Base-by-base conservation (phyloP, 2,888 invertebrate genomes). In the Stenoptilia bipunctidactyla region DNA sequence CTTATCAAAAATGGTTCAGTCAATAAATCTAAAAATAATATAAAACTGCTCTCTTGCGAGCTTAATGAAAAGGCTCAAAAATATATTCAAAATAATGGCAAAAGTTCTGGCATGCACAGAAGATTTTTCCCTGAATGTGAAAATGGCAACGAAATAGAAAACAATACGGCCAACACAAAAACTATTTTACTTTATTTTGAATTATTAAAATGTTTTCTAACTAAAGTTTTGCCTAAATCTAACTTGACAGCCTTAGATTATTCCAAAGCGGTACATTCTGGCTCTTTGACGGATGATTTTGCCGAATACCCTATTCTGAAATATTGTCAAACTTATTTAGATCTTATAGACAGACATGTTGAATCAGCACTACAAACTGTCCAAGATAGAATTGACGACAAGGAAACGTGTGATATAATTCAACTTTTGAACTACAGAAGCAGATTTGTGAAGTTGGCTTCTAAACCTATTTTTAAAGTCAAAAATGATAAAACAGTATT, bases 371-470 rank as follows among this genome's bases (percentile, higher is more conserved):
- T 88, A 2, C 56, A 52, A 35, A 50, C 59, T 10, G 53, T 55
- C 2, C 45, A 55, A 14, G 39, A 59, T 1, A 48, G 49, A 1
- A 45, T 87, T 6, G 64, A 67, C 41, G 67, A 84, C 43, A 50
- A 59, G 44, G 56, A 61, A 1, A 66, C 76, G 8, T 72, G 86
- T 25, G 50, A 64, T 20, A 49, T 87, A 1, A 51, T 88, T 1
- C 74, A 76, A 38, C 58, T 82, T 4, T 52, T 89, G 8, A 85
- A 83, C 42, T 89, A 88, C 88, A 66, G 87, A 30, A 63, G 56
- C 27, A 66, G 88, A 52, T 85, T 87, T 40, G 51, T 71, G 9
- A 64, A 65, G 41, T 49, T 82, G 2, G 82, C 86, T 13, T 64
- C 66, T 4, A 48, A 61, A 44, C 57, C 66, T 1, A 67, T 82